phyloP scores from a whole-genome alignment of 2,113 vertebrate genomes.

The Tamias sibiricus region DNA sequence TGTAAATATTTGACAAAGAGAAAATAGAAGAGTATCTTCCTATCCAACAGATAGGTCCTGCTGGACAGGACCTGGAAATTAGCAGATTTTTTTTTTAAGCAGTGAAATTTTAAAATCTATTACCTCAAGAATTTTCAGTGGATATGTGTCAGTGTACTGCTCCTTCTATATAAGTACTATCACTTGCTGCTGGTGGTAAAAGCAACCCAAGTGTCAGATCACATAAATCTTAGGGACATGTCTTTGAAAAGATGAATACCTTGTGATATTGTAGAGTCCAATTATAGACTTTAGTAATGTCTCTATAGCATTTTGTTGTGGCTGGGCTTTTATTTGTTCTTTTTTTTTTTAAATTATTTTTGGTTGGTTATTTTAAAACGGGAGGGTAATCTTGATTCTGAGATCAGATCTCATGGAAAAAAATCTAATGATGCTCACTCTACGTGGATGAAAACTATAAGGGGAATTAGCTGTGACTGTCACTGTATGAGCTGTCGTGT shows the following conservation, averaged over 20 bases:
- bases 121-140: conserved; percentile 85
- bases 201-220: conserved; percentile 63
- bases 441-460: conserved; percentile 45
- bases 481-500: conserved; percentile 59
- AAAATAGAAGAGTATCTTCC: conserved; percentile 80
- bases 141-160: conserved; percentile 71
- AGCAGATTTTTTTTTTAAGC: conserved; percentile 81
- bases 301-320: conserved; percentile 47
- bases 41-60: conserved; percentile 85
- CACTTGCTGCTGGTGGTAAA: conserved; percentile 71
- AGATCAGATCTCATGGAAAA: conserved; percentile 56
- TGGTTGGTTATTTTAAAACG: conserved; percentile 43
- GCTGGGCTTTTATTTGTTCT: conserved; percentile 18
- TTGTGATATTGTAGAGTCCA: conserved; percentile 70
- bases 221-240: conserved; percentile 57
- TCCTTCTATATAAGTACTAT: conserved; percentile 78
- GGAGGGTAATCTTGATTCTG: conserved; percentile 66
- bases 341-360: conserved; percentile 2
- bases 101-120: conserved; percentile 83
- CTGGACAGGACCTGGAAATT: conserved; percentile 86
- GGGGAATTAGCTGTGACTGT: conserved; percentile 49
- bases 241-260: conserved; percentile 64
- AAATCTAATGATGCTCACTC: conserved; percentile 55
- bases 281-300: conserved; percentile 66
- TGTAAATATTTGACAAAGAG: conserved; percentile 83